Percentiles rank a stretch among this genome's conserved stretches.
phyloP scores from a whole-genome alignment of 2,113 vertebrate species.

The Sinocyclocheilus anshuiensis region DNA sequence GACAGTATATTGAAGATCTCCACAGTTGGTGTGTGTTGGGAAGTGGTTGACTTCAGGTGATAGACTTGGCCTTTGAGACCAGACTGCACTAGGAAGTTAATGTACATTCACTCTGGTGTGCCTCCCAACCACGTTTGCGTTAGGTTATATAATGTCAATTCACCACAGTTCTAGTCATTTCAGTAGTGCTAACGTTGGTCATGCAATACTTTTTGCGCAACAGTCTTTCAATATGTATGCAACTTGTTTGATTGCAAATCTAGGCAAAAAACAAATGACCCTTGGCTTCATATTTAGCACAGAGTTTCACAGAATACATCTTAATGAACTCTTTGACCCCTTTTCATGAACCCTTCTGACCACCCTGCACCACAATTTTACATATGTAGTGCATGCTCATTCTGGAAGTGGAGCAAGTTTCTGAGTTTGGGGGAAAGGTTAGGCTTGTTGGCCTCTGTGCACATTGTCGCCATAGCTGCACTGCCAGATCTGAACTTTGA shows the following conservation, averaged over 20 bases:
- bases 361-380: constrained; percentile 12
- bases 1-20: neutral
- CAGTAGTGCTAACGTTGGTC: neutral
- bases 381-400: constrained; percentile 16
- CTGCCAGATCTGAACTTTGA: constrained; percentile 29
- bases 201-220: constrained; percentile 1
- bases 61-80: neutral
- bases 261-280: neutral
- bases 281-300: neutral
- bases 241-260: neutral
- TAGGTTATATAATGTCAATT: constrained; percentile 12
- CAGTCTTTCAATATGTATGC: neutral
- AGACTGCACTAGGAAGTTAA: neutral
- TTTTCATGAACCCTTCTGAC: neutral
- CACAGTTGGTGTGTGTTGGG: neutral
- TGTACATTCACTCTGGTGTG: neutral
- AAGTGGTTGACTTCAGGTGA: neutral
- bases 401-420: constrained; percentile 28
- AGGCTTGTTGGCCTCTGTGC: constrained; percentile 37
- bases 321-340: neutral
- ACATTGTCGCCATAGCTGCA: constrained; percentile 35
- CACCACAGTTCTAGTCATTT: constrained; percentile 3
- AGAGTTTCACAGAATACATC: neutral
- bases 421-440: constrained; percentile 35
- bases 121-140: neutral